A percentile compares a stretch with the other conserved stretches of the same genome.
Evolutionary conservation across 2,888 invertebrate species (phyloP).

Genomic region (Torymus auratus): DNA sequence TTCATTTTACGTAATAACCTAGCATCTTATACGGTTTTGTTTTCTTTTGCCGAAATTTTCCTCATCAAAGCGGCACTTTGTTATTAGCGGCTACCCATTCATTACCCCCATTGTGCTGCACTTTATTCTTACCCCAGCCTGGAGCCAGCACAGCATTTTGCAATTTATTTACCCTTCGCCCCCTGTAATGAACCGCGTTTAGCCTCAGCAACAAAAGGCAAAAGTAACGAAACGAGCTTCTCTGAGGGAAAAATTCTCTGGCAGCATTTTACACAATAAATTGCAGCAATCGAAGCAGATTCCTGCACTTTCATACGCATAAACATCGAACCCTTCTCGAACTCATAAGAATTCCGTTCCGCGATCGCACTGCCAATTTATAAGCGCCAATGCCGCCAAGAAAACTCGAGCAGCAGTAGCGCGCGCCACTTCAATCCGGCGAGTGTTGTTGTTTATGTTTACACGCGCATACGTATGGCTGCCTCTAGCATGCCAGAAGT

Average conservation of each 20-base stretch:
- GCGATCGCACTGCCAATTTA: neutral
- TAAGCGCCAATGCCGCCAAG: neutral
- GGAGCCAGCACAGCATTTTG: neutral
- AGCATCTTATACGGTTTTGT: slow-evolving; percentile 1
- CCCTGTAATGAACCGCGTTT: neutral
- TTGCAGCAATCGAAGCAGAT: too few species aligned
- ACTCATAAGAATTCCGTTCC: too few species aligned
- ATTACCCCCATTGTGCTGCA: slow-evolving; percentile 1
- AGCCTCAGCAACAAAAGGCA: too few species aligned
- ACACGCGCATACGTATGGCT: slow-evolving; percentile 19
- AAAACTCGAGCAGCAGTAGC: neutral
- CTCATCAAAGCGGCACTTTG: neutral
- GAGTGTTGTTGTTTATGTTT: slow-evolving; percentile 13
- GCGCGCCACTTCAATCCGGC: too few species aligned
- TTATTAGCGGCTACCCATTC: slow-evolving; percentile 17
- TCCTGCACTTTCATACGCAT: too few species aligned
- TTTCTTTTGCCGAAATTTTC: slow-evolving; percentile 6
- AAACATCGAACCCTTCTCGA: too few species aligned
- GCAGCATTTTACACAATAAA: too few species aligned
- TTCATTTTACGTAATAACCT: too few species aligned
- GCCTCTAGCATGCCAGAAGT: neutral
- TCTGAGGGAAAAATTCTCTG: too few species aligned
- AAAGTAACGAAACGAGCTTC: too few species aligned
- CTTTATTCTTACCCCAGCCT: slow-evolving; percentile 5
- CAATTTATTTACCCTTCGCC: slow-evolving; percentile 15